A percentile compares a stretch with the other conserved stretches of the same genome.
phyloP scores from a whole-genome alignment of 2,888 invertebrate genomes.

The Ptychoptera contaminata region DNA sequence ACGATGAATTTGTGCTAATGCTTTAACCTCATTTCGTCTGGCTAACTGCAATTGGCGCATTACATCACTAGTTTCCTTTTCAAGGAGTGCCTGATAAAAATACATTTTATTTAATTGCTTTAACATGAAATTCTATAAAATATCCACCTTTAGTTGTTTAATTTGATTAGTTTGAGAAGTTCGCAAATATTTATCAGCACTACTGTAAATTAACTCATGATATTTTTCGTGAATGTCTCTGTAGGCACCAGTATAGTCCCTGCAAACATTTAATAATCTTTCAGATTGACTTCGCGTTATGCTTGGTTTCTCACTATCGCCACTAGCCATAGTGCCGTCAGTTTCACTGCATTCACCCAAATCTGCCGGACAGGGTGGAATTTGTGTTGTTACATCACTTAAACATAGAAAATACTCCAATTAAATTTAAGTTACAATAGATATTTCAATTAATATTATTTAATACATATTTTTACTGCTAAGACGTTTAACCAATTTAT shows the following conservation, averaged over 20 bases:
- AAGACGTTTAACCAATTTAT: conserved; percentile 56
- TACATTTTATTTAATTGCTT: neutral
- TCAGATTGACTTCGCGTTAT: conserved; percentile 48
- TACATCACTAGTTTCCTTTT: conserved; percentile 54
- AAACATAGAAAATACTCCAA: conserved; percentile 6
- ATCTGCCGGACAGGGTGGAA: conserved; percentile 33
- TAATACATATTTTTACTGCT: conserved; percentile 69
- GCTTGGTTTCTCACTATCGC: conserved; percentile 23
- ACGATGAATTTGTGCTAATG: conserved; percentile 68
- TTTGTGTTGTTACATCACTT: conserved; percentile 28
- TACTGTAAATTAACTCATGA: conserved; percentile 59
- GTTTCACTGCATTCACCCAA: conserved; percentile 31
- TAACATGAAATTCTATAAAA: conserved; percentile 3
- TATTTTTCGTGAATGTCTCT: conserved; percentile 68
- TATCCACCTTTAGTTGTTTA: conserved; percentile 48
- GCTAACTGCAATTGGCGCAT: conserved; percentile 69
- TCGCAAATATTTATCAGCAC: conserved; percentile 66
- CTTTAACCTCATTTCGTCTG: conserved; percentile 76
- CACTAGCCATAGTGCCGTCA: conserved; percentile 19
- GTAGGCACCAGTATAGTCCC: conserved; percentile 54
- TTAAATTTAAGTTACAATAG: neutral
- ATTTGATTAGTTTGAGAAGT: conserved; percentile 65
- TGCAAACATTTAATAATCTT: conserved; percentile 41
- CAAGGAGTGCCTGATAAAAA: conserved; percentile 36
- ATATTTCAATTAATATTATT: conserved; percentile 10